Conservation (phyloP, 2,113 vertebrate genomes). For the Isurus oxyrinchus region DNA sequence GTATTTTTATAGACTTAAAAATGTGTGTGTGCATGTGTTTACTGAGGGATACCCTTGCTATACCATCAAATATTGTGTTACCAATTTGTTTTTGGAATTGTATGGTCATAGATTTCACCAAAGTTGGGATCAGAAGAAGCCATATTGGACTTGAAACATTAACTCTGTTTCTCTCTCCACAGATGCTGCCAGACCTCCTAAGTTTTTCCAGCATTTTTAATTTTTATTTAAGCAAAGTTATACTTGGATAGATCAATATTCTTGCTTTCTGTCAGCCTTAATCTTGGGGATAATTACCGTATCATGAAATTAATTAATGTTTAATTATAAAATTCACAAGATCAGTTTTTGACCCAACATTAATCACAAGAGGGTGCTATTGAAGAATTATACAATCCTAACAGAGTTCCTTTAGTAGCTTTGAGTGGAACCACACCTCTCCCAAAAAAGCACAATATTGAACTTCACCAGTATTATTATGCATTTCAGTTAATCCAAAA, state of each 20-base stretch:
- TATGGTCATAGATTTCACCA: neutral
- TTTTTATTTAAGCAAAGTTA: neutral
- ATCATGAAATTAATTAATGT: neutral
- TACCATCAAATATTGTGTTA: neutral
- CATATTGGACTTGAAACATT: too few species aligned
- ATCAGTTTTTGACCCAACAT: neutral
- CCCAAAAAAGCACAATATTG: too few species aligned
- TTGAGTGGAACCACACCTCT: too few species aligned
- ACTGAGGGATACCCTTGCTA: too few species aligned
- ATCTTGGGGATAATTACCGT: neutral
- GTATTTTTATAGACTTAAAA: neutral
- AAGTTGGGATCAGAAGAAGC: too few species aligned
- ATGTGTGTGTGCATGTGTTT: neutral
- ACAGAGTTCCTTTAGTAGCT: neutral
- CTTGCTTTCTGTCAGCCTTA: neutral
- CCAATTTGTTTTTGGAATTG: neutral
- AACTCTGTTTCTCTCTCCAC: too few species aligned
- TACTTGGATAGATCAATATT: neutral
- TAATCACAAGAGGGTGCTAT: neutral
- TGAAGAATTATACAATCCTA: neutral
- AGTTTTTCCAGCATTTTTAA: too few species aligned
- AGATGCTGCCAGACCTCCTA: too few species aligned
- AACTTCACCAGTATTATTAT: neutral
- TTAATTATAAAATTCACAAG: neutral
- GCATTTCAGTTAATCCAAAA: neutral